Base-by-base conservation (phyloP, 2,797 vertebrate species). In the Fistularia commersonii region DNA sequence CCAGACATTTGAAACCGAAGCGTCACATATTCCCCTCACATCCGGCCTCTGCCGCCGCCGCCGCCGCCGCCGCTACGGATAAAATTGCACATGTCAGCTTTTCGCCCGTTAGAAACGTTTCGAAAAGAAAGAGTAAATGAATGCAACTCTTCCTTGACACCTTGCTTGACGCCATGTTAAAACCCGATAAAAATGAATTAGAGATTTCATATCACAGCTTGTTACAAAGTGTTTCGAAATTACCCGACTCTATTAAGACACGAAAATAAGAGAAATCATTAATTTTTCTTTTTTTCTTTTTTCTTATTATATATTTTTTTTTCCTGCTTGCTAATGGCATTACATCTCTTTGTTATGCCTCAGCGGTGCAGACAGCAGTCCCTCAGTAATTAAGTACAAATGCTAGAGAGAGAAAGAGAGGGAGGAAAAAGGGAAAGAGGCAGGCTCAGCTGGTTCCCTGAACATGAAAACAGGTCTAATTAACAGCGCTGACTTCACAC, bases 401-500 rank as follows among this genome's bases (percentile, higher is more conserved):
- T 77, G 79, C 72, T 82, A 68, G 74, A 77, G 76, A 82, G 72
- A 79, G 70, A 79, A 69, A 71, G 65, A 54, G 65, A 74, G 67
- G 12, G 7, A 74, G 72, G 69, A 64, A 71, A 65, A 52, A 42
- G 64, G 70, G 77, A 80, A 79, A 69, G 76, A 76, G 70, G 69
- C 69, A 80, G 86, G 73, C 85, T 88, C 85, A 88, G 86, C 87
- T 85, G 84, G 84, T 77, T 86, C 79, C 81, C 71, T 69, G 72
- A 87, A 87, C 82, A 87, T 81, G 84, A 83, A 88, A 88, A 88
- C 85, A 82, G 85, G 80, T 85, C 86, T 88, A 88, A 89, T 88
- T 89, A 89, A 87, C 88, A 88, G 80, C 61, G 60, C 53, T 78
- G 84, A 84, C 84, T 87, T 88, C 83, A 86, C 85, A 88, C 87